phyloP scores from a whole-genome alignment of 2,797 vertebrate species.

The Pipistrellus pygmaeus region DNA sequence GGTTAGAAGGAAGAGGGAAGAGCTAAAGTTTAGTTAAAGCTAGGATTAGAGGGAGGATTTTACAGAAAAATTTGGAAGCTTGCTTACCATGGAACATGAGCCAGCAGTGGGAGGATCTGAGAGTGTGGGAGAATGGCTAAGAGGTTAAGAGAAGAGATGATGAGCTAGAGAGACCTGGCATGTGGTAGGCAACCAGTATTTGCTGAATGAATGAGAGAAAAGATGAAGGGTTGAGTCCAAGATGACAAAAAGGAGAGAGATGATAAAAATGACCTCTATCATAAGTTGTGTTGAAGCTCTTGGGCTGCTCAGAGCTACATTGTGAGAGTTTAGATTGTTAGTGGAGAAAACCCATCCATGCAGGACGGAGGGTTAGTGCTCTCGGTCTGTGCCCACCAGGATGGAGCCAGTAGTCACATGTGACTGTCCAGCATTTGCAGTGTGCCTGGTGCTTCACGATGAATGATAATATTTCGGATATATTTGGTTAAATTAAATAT shows the following conservation, averaged over 20 bases:
- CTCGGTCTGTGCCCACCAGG: neutral
- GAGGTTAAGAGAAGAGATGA: neutral
- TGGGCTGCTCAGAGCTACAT: neutral
- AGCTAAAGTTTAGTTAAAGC: neutral
- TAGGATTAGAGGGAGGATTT: neutral
- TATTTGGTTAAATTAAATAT: slow-evolving; percentile 4
- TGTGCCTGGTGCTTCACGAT: neutral
- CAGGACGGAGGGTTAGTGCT: neutral
- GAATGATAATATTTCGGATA: slow-evolving; percentile 23
- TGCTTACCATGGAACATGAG: neutral
- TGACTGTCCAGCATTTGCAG: neutral
- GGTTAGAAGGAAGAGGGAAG: neutral
- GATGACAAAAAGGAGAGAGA: neutral
- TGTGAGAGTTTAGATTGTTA: slow-evolving; percentile 30
- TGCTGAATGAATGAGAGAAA: neutral
- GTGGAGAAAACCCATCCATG: neutral
- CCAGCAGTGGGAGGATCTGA: neutral
- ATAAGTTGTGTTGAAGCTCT: slow-evolving; percentile 6
- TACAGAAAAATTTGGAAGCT: slow-evolving; percentile 6
- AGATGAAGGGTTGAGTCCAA: neutral
- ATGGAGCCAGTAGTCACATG: neutral
- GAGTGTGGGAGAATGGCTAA: neutral
- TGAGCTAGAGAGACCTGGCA: neutral
- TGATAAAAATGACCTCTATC: neutral
- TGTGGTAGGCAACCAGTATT: neutral